Base-by-base conservation (phyloP, 2,113 vertebrate genomes). In the Emydura subglobosa region DNA sequence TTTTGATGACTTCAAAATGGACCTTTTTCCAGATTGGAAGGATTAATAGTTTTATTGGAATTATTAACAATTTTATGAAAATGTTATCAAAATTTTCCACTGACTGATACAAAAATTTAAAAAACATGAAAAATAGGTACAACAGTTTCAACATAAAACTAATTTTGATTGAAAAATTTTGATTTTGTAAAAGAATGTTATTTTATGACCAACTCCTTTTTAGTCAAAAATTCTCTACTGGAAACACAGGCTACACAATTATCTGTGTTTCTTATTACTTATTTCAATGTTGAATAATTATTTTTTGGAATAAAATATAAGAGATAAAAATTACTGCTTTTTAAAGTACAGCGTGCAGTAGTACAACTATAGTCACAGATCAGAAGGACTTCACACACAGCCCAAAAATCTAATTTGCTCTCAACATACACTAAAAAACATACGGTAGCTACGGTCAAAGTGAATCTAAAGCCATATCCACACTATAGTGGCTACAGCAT, bases 111-210 rank as follows among this genome's bases (percentile, higher is more conserved):
- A 80, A 74, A 91, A 42, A 79, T 57, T 22, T 27, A 7, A 10
- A 25, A 78, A 53, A n/a, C 21, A n/a, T 81, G 39, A 27, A 81
- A 31, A 54, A 39, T 22, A 39, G 25, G 24, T 22, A 17, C 86
- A 90, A 68, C 79, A 92, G 16, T 81, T 91, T 85, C 49, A 29
- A 31, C 83, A 76, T 89, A 96, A 96, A 72, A n/a, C 39, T 3
- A 86, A 93, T 93, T 92, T 82, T 92, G 78, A 91, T 90, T 89
- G 82, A 96, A 91, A 78, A 82, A 61, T 83, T 93, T 94, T 91
- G 21, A 82, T 85, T 94, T 92, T 91, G 24, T 78, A 39, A 79
- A 87, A 94, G 92, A 86, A 50, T 39, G 87, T 50, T 85, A 34
- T 54, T 82, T 92, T 82, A 90, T 85, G 54, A 65, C 82, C 79